A percentile compares a stretch with the other conserved stretches of the same genome.
These are phyloP conservation scores for Furnarius figulus DNA, from an alignment of 2,113 vertebrate species.

Conservation along the genomic window DNA sequence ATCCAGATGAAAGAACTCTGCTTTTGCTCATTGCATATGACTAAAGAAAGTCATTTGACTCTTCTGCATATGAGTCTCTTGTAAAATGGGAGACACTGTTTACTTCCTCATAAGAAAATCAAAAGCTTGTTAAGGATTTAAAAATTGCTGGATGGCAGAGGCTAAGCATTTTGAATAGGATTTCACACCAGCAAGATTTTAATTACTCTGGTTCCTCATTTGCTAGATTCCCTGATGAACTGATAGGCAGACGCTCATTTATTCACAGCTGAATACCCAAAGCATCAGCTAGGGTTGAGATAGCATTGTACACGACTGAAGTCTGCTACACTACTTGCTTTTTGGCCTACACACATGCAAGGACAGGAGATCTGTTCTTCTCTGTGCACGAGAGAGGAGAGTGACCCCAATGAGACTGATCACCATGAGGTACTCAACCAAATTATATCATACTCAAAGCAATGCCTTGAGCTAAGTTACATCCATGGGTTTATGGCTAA, in stretches of 20 bases:
- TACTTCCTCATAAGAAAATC: neutral
- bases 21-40: neutral
- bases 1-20: neutral
- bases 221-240: constrained; percentile 28
- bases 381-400: neutral
- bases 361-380: neutral
- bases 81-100: neutral
- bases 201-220: constrained; percentile 19
- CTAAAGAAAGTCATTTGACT: neutral
- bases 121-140: constrained; percentile 17
- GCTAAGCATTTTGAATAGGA: constrained; percentile 13
- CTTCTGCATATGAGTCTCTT: neutral
- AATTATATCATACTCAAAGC: neutral
- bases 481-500: accelerated
- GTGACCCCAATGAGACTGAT: neutral
- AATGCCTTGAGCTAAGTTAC: neutral
- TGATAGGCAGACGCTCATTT: neutral
- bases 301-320: neutral
- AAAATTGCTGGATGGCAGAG: neutral
- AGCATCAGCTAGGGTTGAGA: neutral
- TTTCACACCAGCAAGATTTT: constrained; percentile 43
- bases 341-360: neutral
- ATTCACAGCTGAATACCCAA: neutral
- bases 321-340: too few species aligned
- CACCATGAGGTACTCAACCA: neutral